phyloP scores from a whole-genome alignment of 30 jellyfish, hydroid and myxozoan species.

The Aurelia sp. region DNA sequence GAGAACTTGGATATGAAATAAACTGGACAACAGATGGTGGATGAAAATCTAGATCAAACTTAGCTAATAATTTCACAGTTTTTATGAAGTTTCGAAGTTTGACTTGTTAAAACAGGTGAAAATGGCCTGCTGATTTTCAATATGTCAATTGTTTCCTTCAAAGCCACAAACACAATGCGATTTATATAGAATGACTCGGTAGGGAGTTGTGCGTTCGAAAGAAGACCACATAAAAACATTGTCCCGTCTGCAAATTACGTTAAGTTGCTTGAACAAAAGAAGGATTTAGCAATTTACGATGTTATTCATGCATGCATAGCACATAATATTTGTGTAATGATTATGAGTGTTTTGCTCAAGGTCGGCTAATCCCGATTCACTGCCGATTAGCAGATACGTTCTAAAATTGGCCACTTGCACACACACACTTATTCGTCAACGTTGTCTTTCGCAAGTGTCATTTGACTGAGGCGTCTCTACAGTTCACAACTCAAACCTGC shows the following conservation, averaged over 20 bases:
- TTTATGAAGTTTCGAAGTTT: neutral
- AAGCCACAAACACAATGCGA: conserved; percentile 69
- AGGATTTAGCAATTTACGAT: conserved; percentile 65
- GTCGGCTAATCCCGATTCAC: conserved; percentile 68
- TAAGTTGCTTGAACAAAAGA: conserved; percentile 63
- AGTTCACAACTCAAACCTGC: neutral
- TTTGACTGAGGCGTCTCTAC: neutral
- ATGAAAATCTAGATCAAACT: neutral
- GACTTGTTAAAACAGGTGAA: conserved; percentile 72
- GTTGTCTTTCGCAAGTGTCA: neutral
- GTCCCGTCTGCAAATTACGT: conserved; percentile 78
- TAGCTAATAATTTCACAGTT: conserved; percentile 29
- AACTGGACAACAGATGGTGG: conserved; percentile 6
- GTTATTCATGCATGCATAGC: conserved; percentile 81
- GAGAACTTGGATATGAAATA: neutral
- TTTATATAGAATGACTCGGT: conserved; percentile 54
- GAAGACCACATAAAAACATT: conserved; percentile 69
- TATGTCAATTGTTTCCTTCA: conserved; percentile 54
- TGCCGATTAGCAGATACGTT: conserved; percentile 67
- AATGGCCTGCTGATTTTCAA: conserved; percentile 67
- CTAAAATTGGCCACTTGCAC: conserved; percentile 64
- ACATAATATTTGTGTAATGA: conserved; percentile 77
- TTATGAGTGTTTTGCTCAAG: conserved; percentile 74
- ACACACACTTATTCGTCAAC: conserved; percentile 34
- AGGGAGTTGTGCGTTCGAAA: conserved; percentile 64